Percentiles rank a stretch among this genome's conserved stretches.
Evolutionary conservation across 2,113 vertebrate species (phyloP).

Genomic region (Gymnobelideus leadbeateri): DNA sequence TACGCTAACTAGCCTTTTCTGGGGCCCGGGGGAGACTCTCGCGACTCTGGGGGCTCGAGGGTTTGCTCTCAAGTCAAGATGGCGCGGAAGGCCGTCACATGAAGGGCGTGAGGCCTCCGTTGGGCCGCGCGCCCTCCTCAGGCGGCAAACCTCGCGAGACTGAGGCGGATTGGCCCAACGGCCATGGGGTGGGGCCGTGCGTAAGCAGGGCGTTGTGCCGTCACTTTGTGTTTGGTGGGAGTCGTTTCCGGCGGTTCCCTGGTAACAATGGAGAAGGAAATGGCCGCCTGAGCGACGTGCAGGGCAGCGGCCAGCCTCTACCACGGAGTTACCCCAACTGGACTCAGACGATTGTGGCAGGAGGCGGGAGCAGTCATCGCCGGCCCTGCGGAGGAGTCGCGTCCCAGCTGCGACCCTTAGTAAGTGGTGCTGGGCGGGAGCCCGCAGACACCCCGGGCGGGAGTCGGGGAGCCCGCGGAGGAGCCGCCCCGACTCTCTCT

Average conservation of each 20-base stretch:
- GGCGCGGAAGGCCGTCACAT: background rate
- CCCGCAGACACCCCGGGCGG: background rate
- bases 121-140: background rate
- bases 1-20: too few species aligned
- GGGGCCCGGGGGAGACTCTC: background rate
- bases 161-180: background rate
- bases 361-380: background rate
- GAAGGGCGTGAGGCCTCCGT: background rate
- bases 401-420: background rate
- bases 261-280: constrained; percentile 85
- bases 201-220: background rate
- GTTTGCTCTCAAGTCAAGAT: background rate
- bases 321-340: background rate
- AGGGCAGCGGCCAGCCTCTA: background rate
- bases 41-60: background rate
- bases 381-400: background rate
- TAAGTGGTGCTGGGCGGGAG: background rate
- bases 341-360: background rate
- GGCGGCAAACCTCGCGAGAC: background rate
- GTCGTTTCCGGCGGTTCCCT: constrained; percentile 78
- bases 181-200: background rate
- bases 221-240: constrained; percentile 63
- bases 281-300: constrained; percentile 79
- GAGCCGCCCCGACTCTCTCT: background rate
- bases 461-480: background rate